phyloP scores from a whole-genome alignment of 2,888 invertebrate genomes.

The Acrocyrtus sp. region DNA sequence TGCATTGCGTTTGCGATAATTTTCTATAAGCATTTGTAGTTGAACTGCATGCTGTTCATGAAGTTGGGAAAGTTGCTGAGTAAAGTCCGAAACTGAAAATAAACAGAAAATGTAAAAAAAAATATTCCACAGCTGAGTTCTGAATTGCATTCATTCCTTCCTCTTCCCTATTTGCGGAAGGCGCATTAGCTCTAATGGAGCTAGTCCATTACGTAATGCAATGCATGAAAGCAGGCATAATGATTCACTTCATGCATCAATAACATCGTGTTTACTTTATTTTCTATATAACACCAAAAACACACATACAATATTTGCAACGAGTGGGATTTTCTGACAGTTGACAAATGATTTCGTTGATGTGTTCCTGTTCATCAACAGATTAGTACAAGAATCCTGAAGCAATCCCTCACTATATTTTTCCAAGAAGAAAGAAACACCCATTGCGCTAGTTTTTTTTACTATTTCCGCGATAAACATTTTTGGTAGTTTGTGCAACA shows the following conservation, averaged over 20 bases:
- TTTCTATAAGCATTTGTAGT: conserved; percentile 85
- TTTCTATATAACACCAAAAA: background rate
- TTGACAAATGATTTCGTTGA: conserved; percentile 13
- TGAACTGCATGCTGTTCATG: conserved; percentile 91
- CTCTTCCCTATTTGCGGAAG: too few species aligned
- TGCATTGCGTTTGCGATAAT: conserved; percentile 84
- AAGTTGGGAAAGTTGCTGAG: conserved; percentile 86
- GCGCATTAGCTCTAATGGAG: background rate
- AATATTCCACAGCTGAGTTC: too few species aligned
- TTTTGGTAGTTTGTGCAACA: too few species aligned
- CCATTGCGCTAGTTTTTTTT: background rate
- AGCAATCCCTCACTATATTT: conserved; percentile 3
- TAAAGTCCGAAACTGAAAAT: conserved; percentile 88
- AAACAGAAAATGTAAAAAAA: too few species aligned
- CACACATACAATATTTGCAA: background rate
- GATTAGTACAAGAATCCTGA: background rate
- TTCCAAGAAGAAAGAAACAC: background rate
- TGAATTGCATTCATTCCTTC: background rate
- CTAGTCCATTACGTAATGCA: too few species aligned
- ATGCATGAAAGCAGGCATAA: background rate
- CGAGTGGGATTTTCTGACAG: conserved; percentile 5
- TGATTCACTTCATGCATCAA: background rate
- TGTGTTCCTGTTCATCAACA: background rate
- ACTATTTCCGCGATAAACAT: background rate
- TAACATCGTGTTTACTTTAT: background rate